These are phyloP conservation scores for Ptychodera flava DNA, from an alignment of 35 echinoderm and acorn worm genomes.

Conservation along the genomic window DNA sequence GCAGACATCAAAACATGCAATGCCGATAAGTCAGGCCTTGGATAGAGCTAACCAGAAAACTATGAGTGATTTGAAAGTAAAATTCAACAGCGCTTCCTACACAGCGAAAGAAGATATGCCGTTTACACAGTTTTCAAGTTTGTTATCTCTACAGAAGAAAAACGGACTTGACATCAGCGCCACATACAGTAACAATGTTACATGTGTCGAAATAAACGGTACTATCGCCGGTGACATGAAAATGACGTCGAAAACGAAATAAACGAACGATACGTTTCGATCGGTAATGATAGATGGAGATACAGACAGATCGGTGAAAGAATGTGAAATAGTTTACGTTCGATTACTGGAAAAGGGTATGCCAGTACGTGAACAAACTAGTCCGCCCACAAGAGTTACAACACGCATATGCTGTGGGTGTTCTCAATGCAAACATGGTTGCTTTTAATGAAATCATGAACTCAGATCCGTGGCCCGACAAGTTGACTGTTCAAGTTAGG, in stretches of 20 bases:
- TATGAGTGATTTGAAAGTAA: background rate
- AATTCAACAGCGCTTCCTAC: background rate
- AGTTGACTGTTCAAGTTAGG: no score
- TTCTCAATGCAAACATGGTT: no score
- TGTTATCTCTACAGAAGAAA: background rate
- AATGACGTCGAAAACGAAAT: background rate
- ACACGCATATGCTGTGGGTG: background rate
- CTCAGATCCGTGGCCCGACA: no score
- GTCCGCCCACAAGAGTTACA: background rate
- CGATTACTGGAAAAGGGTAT: background rate
- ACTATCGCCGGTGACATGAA: conserved; percentile 7
- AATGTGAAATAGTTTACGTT: conserved; percentile 1
- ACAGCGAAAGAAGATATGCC: background rate
- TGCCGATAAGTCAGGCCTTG: no score
- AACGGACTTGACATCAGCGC: background rate
- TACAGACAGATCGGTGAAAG: background rate
- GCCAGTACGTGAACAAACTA: background rate
- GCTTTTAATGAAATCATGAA: no score
- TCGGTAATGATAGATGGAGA: background rate
- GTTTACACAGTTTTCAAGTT: background rate
- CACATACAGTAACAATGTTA: background rate
- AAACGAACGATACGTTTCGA: background rate
- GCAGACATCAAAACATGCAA: no score
- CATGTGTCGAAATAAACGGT: background rate
- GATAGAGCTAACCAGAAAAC: no score